Base-by-base conservation (phyloP, 2,113 vertebrate genomes). In the Grammomys surdaster region DNA sequence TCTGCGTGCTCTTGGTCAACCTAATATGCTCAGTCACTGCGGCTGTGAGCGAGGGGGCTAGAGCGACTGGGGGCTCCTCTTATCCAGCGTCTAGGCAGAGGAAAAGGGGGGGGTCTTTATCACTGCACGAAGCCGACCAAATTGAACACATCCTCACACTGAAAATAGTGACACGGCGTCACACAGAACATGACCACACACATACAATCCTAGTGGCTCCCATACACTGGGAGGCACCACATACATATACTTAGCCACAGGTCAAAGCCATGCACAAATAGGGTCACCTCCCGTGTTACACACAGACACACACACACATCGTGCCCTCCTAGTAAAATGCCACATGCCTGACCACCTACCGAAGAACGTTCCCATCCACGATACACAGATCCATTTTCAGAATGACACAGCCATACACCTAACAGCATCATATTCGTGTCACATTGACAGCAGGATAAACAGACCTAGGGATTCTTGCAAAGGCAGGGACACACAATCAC, bases 21-120 rank as follows among this genome's bases (percentile, higher is more conserved):
- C 87, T 93, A 46, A 96, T 95, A 69, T 97, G 96, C 97, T 92
- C 97, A 84, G 96, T 97, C 97, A 98, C 95, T 97, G 97, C 81
- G 75, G 86, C 26, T 33, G 81, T 26, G 90, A 36, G 22, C 28
- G 48, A 72, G 28, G 91, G 81, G 86, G 84, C 46, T 43, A 51
- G 31, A 58, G 48, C 73, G 81, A 67, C 9, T 40, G 85, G 91
- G 90, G 91, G 90, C 82, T 78, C 58, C 54, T 46, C 89, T 76
- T 94, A 33, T 4, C 36, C 75, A 95, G 69, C 43, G 54, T 81
- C 54, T 75, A 82, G n/a, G 9, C 48, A 54, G 84, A 89, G 84
- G 69, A 65, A 80, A 72, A 26, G 3, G 58, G 93, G 93, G 94
- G 85, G 82, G 63, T 26, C 31, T 76, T 82, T 78, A 88, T 82